A percentile compares a stretch with the other conserved stretches of the same genome.
phyloP scores from a whole-genome alignment of 2,888 invertebrate genomes.

The Pyralis farinalis region DNA sequence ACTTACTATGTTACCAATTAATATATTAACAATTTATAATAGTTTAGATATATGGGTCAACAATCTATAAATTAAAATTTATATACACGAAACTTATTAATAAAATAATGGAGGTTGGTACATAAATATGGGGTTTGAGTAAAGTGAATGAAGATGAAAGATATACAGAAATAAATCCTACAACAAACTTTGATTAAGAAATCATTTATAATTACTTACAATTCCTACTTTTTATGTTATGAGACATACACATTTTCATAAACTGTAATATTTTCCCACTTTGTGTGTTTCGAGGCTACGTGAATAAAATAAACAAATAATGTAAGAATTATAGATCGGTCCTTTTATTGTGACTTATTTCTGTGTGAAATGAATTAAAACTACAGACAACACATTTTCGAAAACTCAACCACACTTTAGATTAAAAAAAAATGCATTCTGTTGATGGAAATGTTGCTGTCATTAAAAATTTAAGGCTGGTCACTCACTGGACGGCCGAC shows the following conservation, averaged over 20 bases:
- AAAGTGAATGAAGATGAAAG: constrained; percentile 6
- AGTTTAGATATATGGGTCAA: constrained; percentile 47
- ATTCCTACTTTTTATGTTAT: too few species aligned
- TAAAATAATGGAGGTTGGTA: constrained; percentile 22
- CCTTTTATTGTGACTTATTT: not conserved
- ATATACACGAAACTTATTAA: constrained; percentile 63
- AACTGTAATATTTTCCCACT: too few species aligned
- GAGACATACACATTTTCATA: too few species aligned
- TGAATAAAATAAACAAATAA: too few species aligned
- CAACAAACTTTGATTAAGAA: too few species aligned
- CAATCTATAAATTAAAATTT: constrained; percentile 57
- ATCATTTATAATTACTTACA: too few species aligned
- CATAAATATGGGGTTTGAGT: constrained; percentile 5
- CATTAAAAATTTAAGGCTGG: constrained; percentile 8
- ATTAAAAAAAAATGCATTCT: constrained; percentile 38
- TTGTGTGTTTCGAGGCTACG: too few species aligned
- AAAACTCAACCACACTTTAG: constrained; percentile 34
- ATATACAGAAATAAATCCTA: too few species aligned
- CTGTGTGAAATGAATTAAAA: constrained; percentile 13
- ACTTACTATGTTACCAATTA: constrained; percentile 35
- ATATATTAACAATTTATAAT: constrained; percentile 46
- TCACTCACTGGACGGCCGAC: not conserved
- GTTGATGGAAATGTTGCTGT: constrained; percentile 38
- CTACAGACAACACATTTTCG: constrained; percentile 20
- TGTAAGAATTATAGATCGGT: too few species aligned